Evolutionary conservation across 2,797 vertebrate species (phyloP), one percentile per base, ranked within the genome.

Genomic region (Smutsia temminckii): DNA sequence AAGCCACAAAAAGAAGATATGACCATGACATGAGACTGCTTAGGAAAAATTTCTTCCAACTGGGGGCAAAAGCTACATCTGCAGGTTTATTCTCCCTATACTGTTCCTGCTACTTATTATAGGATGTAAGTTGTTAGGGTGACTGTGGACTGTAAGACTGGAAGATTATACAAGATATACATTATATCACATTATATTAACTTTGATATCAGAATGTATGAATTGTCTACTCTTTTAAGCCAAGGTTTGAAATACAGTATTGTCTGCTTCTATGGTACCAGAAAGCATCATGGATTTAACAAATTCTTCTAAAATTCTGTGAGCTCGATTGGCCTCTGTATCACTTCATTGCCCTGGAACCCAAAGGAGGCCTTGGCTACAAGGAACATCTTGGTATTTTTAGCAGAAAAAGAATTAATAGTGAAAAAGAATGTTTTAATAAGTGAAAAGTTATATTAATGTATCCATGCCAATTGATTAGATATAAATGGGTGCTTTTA

Each of bases 381-480:
- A 95, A 25, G 1, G 37, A 27, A 72, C 23, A 85, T 63, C 42
- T 85, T 57, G 4, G 32, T 69, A 81, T n/a, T 93, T 93, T 78
- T 79, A 90, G 46, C 27, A 90, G 80, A 51, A 87, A 88, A 85
- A 91, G 88, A 91, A 72, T 18, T 72, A 51, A 81, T 11, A 85
- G 23, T 77, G 25, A 75, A 85, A 96, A 89, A 78, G 29, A 77
- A 68, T 75, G 46, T 81, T 79, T 88, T 85, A 93, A 63, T 77
- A 69, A 85, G n/a, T n/a, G 25, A 94, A 71, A 89, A 92, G 9
- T 68, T 80, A 42, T 59, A 53, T 32, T 69, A 66, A 71, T 64
- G 34, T 17, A 89, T 3, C 25, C 29, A 74, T 66, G 16, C 5
- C 68, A 95, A 37, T 18, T 40, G 6, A 46, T 46, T 46, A 46